Conservation (phyloP, 2,113 vertebrate species). For the Phaethornis superciliosus region DNA sequence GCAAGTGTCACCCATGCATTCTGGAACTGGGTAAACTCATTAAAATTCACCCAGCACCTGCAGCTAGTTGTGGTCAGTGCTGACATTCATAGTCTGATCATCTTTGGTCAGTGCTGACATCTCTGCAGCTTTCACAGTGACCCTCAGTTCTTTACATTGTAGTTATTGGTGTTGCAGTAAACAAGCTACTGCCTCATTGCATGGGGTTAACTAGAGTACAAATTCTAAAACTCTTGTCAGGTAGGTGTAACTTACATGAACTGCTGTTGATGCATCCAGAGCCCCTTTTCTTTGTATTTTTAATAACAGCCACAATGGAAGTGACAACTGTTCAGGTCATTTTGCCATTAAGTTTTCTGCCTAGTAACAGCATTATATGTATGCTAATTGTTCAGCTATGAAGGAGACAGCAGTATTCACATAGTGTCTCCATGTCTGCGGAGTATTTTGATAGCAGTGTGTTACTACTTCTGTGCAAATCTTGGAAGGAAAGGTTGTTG, state of each 20-base stretch:
- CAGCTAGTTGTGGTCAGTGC: background rate
- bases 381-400: background rate
- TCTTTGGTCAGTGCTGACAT: background rate
- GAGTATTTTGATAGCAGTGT: background rate
- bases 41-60: background rate
- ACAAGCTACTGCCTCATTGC: background rate
- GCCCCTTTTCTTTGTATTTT: background rate
- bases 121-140: background rate
- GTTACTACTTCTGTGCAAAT: background rate
- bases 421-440: background rate
- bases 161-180: background rate
- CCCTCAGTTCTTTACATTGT: accelerated
- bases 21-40: background rate
- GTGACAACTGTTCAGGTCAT: background rate
- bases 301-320: background rate
- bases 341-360: background rate
- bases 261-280: background rate
- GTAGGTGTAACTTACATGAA: background rate
- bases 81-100: background rate
- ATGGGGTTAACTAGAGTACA: background rate
- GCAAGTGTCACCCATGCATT: background rate
- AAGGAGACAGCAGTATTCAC: background rate
- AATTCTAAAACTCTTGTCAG: background rate
- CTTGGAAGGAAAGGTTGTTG: background rate
- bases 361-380: background rate